Conservation (phyloP, 2,113 vertebrate genomes). For the Oreamnos americanus region DNA sequence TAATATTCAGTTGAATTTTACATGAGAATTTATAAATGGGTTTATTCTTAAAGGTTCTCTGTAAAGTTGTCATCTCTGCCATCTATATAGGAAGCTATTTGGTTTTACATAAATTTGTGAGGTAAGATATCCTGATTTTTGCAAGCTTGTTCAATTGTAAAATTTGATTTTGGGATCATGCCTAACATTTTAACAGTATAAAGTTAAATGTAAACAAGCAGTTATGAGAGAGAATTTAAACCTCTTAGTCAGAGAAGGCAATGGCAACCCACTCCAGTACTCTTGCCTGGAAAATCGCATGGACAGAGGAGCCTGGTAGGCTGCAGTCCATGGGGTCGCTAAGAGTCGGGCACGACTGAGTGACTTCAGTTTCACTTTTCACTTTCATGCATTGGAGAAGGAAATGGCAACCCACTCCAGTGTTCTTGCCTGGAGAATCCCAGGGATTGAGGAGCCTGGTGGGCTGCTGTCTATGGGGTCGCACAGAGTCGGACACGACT, state of each 20-base stretch:
- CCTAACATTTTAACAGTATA: neutral
- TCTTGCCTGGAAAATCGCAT: no score
- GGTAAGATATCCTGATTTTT: slow-evolving; percentile 28
- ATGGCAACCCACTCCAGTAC: no score
- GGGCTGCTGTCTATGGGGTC: no score
- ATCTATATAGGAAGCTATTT: neutral
- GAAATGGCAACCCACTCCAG: no score
- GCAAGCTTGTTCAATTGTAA: neutral
- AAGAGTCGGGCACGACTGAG: no score
- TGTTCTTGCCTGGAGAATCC: no score
- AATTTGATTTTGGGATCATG: neutral
- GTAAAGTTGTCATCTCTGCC: neutral
- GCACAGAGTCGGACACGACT: no score
- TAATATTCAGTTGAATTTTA: slow-evolving; percentile 10
- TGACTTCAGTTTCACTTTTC: no score
- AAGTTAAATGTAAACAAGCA: neutral
- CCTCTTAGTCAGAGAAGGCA: neutral
- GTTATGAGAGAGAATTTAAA: neutral
- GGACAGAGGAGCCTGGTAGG: no score
- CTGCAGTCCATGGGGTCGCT: no score
- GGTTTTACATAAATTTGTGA: neutral
- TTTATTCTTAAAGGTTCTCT: neutral
- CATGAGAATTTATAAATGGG: neutral
- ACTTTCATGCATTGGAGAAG: no score
- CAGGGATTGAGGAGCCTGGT: no score